Percentiles rank a stretch among this genome's conserved stretches.
Conservation (phyloP, 2,113 vertebrate species). For the Monarcha castaneiventris region DNA sequence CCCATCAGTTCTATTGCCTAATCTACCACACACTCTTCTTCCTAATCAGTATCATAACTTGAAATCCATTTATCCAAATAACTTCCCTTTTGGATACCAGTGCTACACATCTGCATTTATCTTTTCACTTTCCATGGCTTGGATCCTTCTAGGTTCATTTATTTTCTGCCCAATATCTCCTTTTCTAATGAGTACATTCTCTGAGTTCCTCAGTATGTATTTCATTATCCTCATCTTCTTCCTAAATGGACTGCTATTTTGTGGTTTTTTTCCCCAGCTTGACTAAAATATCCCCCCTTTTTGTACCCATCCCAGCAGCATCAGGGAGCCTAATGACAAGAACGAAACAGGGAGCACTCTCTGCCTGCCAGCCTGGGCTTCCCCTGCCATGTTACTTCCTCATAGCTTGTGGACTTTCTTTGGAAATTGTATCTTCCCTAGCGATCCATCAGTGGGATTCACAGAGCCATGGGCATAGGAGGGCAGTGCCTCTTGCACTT, state of each 20-base stretch:
- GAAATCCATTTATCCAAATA: not conserved
- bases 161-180: not conserved
- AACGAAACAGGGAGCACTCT: not conserved
- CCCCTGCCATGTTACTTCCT: not conserved
- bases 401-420: not conserved
- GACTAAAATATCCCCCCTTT: not conserved
- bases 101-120: not conserved
- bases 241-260: not conserved
- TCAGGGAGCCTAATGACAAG: not conserved
- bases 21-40: not conserved
- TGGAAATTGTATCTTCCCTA: not conserved
- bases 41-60: not conserved
- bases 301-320: not conserved
- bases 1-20: not conserved
- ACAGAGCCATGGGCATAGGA: not conserved
- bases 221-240: not conserved
- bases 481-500: not conserved
- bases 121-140: not conserved
- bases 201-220: not conserved
- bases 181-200: not conserved
- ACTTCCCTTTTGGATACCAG: not conserved
- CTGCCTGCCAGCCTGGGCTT: not conserved
- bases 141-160: not conserved
- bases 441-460: not conserved
- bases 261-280: not conserved